Base-by-base conservation (phyloP, 1,140 invertebrate genomes). In the Drosophila chauvacae region DNA sequence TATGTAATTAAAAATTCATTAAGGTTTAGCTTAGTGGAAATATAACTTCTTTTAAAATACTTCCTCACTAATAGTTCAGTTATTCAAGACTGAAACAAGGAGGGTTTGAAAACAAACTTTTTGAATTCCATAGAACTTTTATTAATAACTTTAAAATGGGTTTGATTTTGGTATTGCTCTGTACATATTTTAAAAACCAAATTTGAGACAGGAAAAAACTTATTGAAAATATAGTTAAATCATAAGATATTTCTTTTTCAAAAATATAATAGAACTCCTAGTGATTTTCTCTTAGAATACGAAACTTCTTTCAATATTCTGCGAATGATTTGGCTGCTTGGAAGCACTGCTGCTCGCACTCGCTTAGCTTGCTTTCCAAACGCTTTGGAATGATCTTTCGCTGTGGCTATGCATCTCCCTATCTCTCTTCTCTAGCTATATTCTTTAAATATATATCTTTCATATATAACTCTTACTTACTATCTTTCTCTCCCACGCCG, bases 361-460 rank as follows among this genome's bases (percentile, higher is more conserved):
- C 42, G 57, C 59, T 74, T 74, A 42, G 48, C 37, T 48, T 74
- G 55, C 71, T 74, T 74, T 74, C 48, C 35, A 63, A 55, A 35
- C 58, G 71, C 71, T 55, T 74, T 13, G 58, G 70, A 74, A 74
- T 74, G 71, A 74, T 14, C 35, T 74, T 47, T 48, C 18, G 69
- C 69, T 72, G 53, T 71, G 68, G 66, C 69, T 37, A 33, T 50
- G 66, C 68, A 72, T 70, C 44, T 72, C 53, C 70, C 53, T 72
- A 37, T 53, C 53, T 58, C 37, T 30, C 30, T 33, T 33, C 33
- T 33, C 6, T 18, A 18, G 23, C 37, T 65, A 35, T 45, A 23
- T 37, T 41, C 39, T 13, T n/a, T 64, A 26, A 26, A 26, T 30
- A 50, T n/a, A 50, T 50, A 50, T 50, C 9, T 50, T 50, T 55